Base-by-base conservation (phyloP, 1,140 invertebrate genomes). In the Drosophila nasuta region DNA sequence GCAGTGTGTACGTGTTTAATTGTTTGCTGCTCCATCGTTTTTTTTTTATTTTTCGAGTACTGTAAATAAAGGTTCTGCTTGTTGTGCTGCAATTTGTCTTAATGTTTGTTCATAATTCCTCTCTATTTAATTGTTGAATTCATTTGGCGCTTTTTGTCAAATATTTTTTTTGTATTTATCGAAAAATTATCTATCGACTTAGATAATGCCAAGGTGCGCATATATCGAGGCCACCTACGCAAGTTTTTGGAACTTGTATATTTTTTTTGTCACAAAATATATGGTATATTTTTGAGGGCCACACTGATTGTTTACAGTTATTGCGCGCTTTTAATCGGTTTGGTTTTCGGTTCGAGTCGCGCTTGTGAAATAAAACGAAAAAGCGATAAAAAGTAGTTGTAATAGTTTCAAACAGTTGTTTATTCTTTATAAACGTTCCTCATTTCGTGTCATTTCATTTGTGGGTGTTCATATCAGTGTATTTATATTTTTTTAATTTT, bases 371-470 rank as follows among this genome's bases (percentile, higher is more conserved):
- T 68, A 59, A 73, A 68, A 60, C 56, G 1, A 73, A 52, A 25
- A 17, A 8, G 10, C 35, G 7, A 38, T 38, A 10, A 67, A 10
- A 60, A 66, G 17, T 74, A 69, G 20, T 41, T 43, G 72, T 79
- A 56, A 68, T 88, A 78, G 83, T 88, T 87, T 88, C 85, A 88
- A 88, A 88, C 83, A 88, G 80, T 88, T 88, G 69, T 88, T 88
- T 88, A 88, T 88, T 88, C 85, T 78, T 87, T 87, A 87, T 88
- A 88, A 88, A 88, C 83, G 66, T 89, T 88, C 69, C 67, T 79
- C 79, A 80, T 87, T 82, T 87, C 77, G 67, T 85, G 67, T 87
- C 75, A 73, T 82, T 59, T 83, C 51, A 46, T 79, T 77, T 38
- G 35, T 82, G 70, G 69, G 59, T 77, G 56, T 71, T 51, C 73